A percentile compares a stretch with the other conserved stretches of the same genome.
These are phyloP conservation scores for Lithobates sylvaticus DNA, from an alignment of 2,797 vertebrate genomes.

Conservation along the genomic window DNA sequence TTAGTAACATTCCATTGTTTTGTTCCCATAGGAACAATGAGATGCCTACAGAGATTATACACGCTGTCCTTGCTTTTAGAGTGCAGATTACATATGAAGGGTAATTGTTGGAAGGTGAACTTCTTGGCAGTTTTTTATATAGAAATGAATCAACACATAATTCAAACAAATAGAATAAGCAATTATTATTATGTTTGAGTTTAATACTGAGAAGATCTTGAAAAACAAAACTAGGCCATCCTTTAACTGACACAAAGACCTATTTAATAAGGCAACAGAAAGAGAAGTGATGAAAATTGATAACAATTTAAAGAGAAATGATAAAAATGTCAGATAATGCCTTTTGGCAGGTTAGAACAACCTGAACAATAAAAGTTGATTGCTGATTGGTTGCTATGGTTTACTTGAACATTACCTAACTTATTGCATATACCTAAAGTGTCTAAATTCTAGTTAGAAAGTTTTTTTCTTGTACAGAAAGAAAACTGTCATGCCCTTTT, in stretches of 20 bases:
- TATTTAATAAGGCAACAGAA: background rate
- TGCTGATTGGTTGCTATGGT: too few species aligned
- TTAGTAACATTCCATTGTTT: constrained; percentile 57
- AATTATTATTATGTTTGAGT: background rate
- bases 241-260: background rate
- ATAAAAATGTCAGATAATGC: background rate
- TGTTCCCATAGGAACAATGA: constrained; percentile 56
- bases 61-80: constrained; percentile 55
- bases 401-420: too few species aligned
- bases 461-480: too few species aligned
- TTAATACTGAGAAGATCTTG: background rate
- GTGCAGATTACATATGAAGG: constrained; percentile 55
- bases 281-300: background rate
- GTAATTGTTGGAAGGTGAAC: constrained; percentile 49
- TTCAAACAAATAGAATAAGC: background rate
- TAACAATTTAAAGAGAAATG: background rate
- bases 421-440: too few species aligned
- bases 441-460: too few species aligned
- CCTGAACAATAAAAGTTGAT: background rate
- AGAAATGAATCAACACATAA: constrained; percentile 26
- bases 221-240: background rate
- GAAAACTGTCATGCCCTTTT: too few species aligned
- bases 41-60: constrained; percentile 48
- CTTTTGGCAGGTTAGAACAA: background rate
- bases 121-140: constrained; percentile 16